These are phyloP conservation scores for Trissoscelio sp. DNA, from an alignment of 2,888 invertebrate species.

Conservation along the genomic window DNA sequence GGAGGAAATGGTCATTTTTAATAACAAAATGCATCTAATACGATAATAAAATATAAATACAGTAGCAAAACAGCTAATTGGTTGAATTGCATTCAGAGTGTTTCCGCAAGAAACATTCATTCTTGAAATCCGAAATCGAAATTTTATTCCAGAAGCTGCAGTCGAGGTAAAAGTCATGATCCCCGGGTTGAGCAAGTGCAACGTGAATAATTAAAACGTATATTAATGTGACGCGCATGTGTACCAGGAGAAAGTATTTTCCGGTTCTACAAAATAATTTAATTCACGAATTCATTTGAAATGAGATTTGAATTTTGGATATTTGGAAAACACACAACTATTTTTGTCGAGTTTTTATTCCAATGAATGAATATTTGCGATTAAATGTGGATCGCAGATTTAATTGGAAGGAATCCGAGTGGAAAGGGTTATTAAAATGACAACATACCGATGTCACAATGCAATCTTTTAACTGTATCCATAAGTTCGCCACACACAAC, in stretches of 20 bases:
- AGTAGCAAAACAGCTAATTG: conserved; percentile 53
- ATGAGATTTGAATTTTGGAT: too few relatives aligned
- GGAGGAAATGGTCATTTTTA: conserved; percentile 9
- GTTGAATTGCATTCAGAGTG: conserved; percentile 37
- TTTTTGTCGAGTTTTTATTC: background rate
- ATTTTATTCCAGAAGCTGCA: conserved; percentile 36
- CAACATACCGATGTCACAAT: conserved; percentile 66
- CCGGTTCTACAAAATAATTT: conserved; percentile 50
- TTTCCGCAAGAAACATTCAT: conserved; percentile 27
- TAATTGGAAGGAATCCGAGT: conserved; percentile 53
- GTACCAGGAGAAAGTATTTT: conserved; percentile 57
- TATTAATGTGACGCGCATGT: conserved; percentile 46
- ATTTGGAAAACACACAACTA: too few relatives aligned
- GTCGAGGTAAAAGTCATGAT: conserved; percentile 52
- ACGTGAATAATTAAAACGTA: conserved; percentile 61
- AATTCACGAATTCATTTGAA: background rate
- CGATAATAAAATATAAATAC: conserved; percentile 43
- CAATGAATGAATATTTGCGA: conserved; percentile 34
- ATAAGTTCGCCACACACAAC: conserved; percentile 41
- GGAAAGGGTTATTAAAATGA: conserved; percentile 62
- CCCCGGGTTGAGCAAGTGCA: conserved; percentile 49
- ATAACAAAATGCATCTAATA: background rate
- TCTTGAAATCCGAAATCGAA: conserved; percentile 36
- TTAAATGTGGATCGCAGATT: conserved; percentile 50
- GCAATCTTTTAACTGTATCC: conserved; percentile 52